Percentiles rank a stretch among this genome's conserved stretches.
These are phyloP conservation scores for Proctacanthus coquilletti DNA, from an alignment of 1,140 invertebrate species.

Conservation along the genomic window DNA sequence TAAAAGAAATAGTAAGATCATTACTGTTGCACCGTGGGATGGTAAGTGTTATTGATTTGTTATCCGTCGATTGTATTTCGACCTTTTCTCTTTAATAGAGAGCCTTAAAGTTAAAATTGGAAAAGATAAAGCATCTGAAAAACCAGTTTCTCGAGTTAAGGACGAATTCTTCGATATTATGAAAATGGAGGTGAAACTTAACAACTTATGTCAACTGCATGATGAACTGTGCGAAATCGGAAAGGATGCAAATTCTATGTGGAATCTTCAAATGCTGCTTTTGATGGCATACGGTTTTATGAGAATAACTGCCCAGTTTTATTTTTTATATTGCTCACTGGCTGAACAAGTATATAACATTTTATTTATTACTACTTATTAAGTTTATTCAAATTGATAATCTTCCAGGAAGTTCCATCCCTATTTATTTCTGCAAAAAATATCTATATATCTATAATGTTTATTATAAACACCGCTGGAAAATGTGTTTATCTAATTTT, in stretches of 20 bases:
- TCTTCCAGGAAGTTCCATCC: constrained; percentile 16
- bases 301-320: constrained; percentile 27
- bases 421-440: constrained; percentile 26
- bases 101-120: background rate
- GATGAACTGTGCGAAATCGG: constrained; percentile 30
- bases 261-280: constrained; percentile 27
- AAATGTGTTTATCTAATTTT: constrained; percentile 29
- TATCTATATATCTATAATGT: constrained; percentile 19
- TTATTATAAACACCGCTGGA: constrained; percentile 21
- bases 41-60: constrained; percentile 1
- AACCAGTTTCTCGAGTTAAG: too few species aligned
- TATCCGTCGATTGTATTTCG: background rate
- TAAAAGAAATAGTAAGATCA: constrained; percentile 3
- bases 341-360: constrained; percentile 12
- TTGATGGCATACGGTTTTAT: constrained; percentile 29
- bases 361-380: background rate
- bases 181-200: constrained; percentile 27
- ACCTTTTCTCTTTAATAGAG: background rate
- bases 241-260: constrained; percentile 23
- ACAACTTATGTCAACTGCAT: constrained; percentile 27
- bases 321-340: constrained; percentile 26
- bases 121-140: background rate
- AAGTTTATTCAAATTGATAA: constrained; percentile 1
- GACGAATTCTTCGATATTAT: constrained; percentile 15
- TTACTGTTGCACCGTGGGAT: constrained; percentile 2